Percentiles rank a stretch among this genome's conserved stretches.
These are phyloP conservation scores for Caprella mutica DNA, from an alignment of 2,888 invertebrate genomes.

Conservation along the genomic window DNA sequence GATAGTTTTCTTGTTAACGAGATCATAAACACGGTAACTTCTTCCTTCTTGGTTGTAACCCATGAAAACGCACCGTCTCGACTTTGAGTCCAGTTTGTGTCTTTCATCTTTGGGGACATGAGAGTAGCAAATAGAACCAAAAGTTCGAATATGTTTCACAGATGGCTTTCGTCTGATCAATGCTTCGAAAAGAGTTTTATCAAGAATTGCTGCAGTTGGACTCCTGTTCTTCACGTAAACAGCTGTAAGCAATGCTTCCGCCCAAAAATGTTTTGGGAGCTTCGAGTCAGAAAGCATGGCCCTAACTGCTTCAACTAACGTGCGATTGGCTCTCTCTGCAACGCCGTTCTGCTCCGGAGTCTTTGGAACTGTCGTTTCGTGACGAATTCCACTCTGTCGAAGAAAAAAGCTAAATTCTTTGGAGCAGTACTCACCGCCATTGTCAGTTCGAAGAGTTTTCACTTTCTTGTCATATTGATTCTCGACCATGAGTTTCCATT, in stretches of 20 bases:
- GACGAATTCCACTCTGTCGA: background rate
- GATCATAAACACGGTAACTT: background rate
- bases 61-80: background rate
- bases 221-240: background rate
- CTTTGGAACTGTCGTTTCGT: background rate
- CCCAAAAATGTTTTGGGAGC: background rate
- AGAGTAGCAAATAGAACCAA: background rate
- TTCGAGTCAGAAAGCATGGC: background rate
- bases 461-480: background rate
- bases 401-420: background rate
- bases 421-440: background rate
- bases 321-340: background rate
- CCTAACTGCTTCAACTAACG: background rate
- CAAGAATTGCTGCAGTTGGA: background rate
- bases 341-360: constrained; percentile 2
- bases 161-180: background rate
- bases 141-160: background rate
- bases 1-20: background rate
- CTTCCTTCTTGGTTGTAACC: background rate
- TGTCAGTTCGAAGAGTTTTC: background rate
- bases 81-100: background rate
- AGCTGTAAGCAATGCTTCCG: background rate
- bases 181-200: background rate
- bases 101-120: background rate
- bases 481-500: background rate